Conservation (phyloP, 1,140 invertebrate genomes). For the Drosophila guanche region DNA sequence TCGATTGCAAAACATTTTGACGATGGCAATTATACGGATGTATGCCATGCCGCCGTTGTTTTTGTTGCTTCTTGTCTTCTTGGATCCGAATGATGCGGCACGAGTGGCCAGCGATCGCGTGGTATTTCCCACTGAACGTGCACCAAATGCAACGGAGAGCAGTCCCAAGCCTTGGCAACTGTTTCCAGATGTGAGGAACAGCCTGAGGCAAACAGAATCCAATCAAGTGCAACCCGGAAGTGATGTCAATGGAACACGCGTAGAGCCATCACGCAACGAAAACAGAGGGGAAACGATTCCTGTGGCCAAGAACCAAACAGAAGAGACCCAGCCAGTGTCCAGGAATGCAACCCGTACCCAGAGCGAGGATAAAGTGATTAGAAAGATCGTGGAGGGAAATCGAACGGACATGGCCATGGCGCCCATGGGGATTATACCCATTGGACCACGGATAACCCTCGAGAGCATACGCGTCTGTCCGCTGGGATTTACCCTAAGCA, state of each 20-base stretch:
- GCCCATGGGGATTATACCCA: background rate
- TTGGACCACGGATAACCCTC: constrained; percentile 52
- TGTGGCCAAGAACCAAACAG: background rate
- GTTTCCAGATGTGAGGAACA: no score
- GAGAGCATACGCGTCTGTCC: constrained; percentile 39
- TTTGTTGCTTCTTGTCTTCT: constrained; percentile 21
- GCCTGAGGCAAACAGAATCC: no score
- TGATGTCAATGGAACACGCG: no score
- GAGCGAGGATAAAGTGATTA: constrained; percentile 19
- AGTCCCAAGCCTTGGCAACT: background rate
- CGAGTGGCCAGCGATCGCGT: constrained; percentile 19
- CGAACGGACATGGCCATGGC: background rate
- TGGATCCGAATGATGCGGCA: constrained; percentile 14
- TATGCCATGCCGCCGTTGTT: constrained; percentile 20
- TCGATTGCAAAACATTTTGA: constrained; percentile 29
- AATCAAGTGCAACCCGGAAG: no score
- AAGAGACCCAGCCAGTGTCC: background rate
- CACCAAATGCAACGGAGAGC: background rate
- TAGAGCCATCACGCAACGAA: background rate
- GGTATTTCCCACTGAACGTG: constrained; percentile 22
- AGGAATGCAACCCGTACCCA: background rate
- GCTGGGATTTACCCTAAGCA: constrained; percentile 29
- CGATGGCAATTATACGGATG: constrained; percentile 37
- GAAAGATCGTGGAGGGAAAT: constrained; percentile 8
- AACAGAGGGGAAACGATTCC: background rate